Evolutionary conservation across 2,797 vertebrate genomes (phyloP).

Genomic region (Esox masquinongy): DNA sequence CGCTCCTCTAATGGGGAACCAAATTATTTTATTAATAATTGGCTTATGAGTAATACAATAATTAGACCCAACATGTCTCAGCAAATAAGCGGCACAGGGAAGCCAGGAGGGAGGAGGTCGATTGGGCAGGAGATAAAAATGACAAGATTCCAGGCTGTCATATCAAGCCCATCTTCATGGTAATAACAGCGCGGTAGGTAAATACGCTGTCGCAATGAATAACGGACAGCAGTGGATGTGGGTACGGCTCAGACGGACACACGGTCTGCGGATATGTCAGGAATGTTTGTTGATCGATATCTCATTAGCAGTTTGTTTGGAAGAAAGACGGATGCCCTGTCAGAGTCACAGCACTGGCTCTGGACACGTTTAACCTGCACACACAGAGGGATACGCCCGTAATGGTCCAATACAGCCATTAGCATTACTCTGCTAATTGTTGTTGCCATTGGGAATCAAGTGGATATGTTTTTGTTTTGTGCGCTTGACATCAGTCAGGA

Average conservation of each 20-base stretch:
- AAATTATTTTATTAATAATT: slow-evolving; percentile 26
- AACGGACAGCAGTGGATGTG: slow-evolving; percentile 13
- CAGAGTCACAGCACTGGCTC: slow-evolving; percentile 43
- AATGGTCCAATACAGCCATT: slow-evolving; percentile 50
- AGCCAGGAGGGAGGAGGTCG: neutral
- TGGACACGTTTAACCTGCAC: slow-evolving; percentile 47
- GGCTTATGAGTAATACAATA: slow-evolving; percentile 31
- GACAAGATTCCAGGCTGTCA: neutral
- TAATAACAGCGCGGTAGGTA: slow-evolving; percentile 18
- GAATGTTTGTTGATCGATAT: slow-evolving; percentile 68
- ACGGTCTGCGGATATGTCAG: slow-evolving; percentile 58
- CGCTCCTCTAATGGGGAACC: slow-evolving; percentile 19
- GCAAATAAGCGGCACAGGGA: neutral
- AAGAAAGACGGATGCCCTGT: slow-evolving; percentile 61
- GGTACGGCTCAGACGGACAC: neutral
- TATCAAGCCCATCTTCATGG: slow-evolving; percentile 20
- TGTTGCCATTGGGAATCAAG: slow-evolving; percentile 59
- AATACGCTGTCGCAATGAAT: slow-evolving; percentile 33
- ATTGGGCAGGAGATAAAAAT: neutral
- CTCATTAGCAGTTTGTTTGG: slow-evolving; percentile 72
- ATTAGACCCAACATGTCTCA: neutral
- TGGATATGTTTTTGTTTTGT: slow-evolving; percentile 44
- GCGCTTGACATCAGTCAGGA: slow-evolving; percentile 22
- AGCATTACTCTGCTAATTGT: slow-evolving; percentile 53
- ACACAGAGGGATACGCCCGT: slow-evolving; percentile 51